phyloP scores from a whole-genome alignment of 1,140 invertebrate species.

The Gonatopus flavifemur region DNA sequence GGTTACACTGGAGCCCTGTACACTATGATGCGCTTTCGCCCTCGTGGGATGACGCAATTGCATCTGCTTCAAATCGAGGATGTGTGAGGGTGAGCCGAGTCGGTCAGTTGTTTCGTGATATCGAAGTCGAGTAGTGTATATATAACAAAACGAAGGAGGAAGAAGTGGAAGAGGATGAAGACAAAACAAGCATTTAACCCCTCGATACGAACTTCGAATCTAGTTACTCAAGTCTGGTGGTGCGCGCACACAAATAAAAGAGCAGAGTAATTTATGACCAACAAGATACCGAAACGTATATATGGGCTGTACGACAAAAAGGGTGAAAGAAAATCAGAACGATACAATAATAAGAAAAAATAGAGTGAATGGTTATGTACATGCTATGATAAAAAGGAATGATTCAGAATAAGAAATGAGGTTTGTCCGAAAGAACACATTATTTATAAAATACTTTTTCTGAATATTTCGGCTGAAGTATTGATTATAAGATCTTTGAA shows the following conservation, averaged over 20 bases:
- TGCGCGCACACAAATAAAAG: slow-evolving; percentile 30
- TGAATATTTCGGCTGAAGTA: no score
- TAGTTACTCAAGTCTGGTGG: slow-evolving; percentile 37
- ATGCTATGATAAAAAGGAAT: no score
- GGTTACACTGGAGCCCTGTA: slow-evolving; percentile 19
- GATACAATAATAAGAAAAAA: no score
- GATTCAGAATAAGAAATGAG: no score
- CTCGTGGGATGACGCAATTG: slow-evolving; percentile 46
- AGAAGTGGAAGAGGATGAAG: no score
- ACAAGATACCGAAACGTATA: slow-evolving; percentile 18
- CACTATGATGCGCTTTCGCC: slow-evolving; percentile 32
- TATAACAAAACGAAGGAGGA: slow-evolving; percentile 15
- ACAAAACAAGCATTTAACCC: slow-evolving; percentile 30
- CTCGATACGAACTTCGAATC: slow-evolving; percentile 22
- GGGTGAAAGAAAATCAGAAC: slow-evolving; percentile 10
- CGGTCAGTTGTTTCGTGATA: slow-evolving; percentile 3
- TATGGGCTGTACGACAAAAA: slow-evolving; percentile 1
- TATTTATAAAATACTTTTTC: no score
- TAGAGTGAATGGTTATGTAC: no score
- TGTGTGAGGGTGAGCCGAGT: slow-evolving; percentile 10
- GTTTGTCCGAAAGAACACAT: no score
- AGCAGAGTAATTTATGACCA: slow-evolving; percentile 32
- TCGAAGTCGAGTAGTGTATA: slow-evolving; percentile 8
- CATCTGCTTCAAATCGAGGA: slow-evolving; percentile 39
- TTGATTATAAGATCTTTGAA: no score